phyloP scores from a whole-genome alignment of 2,888 invertebrate genomes.

The Synanthedon formicaeformis region DNA sequence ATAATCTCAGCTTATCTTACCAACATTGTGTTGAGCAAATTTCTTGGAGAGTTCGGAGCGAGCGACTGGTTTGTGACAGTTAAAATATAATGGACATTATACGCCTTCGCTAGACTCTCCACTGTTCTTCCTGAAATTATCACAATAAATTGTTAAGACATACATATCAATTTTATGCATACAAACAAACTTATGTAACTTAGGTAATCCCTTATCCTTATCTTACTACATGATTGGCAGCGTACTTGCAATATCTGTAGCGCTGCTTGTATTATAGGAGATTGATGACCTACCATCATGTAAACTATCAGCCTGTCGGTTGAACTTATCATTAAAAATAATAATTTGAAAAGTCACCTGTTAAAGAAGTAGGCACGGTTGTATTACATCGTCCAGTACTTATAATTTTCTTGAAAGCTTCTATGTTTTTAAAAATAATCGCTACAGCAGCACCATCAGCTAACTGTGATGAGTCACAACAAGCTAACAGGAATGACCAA shows the following conservation, averaged over 20 bases:
- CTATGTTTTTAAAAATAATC: constrained; percentile 46
- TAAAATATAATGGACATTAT: constrained; percentile 41
- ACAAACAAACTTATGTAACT: no score
- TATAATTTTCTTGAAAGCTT: constrained; percentile 45
- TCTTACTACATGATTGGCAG: no score
- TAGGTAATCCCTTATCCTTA: no score
- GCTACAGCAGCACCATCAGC: constrained; percentile 63
- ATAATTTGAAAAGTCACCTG: constrained; percentile 26
- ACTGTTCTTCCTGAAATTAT: constrained; percentile 46
- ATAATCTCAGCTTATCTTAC: neutral
- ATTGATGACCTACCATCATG: no score
- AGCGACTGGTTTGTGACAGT: constrained; percentile 13
- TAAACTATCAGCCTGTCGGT: neutral
- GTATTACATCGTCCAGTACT: constrained; percentile 55
- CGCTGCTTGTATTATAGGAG: no score
- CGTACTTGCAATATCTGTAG: no score
- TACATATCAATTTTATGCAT: no score
- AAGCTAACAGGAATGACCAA: constrained; percentile 50
- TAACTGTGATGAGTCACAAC: constrained; percentile 57
- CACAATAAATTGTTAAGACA: no score
- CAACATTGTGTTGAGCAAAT: constrained; percentile 2
- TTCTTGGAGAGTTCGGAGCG: constrained; percentile 21
- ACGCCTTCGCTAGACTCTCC: constrained; percentile 50
- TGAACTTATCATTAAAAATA: neutral
- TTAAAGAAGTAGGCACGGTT: constrained; percentile 52